Base-by-base conservation (phyloP, 2,113 vertebrate species). In the Genyomyrus donnyi region DNA sequence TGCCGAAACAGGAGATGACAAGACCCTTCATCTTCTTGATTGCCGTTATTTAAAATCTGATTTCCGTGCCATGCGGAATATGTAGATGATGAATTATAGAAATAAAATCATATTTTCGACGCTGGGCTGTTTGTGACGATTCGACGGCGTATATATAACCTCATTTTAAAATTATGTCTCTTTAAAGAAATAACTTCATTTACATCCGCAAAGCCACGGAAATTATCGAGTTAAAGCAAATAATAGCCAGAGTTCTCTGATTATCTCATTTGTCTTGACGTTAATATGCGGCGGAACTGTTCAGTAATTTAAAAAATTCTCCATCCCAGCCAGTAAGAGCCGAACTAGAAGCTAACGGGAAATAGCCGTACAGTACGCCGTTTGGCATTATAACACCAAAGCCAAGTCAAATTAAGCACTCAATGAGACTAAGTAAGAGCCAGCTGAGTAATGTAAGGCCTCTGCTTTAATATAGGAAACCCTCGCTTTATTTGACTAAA, bases 161-260 rank as follows among this genome's bases (percentile, higher is more conserved):
- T 90, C 53, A 62, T 86, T 62, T 85, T 7, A 35, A 89, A 85
- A 58, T 89, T 53, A 62, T 46, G 27, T 48, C 19, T 46, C 83
- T n/a, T 85, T n/a, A 80, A 80, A 80, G n/a, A 80, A 80, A 42
- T 80, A 86, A 49, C 84, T 15, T 50, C 10, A 49, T 86, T 86
- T 86, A 50, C 19, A 86, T 50, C 5, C 35, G 42, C 74, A 42
- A 42, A 70, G 62, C 27, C 10, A 70, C 3, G 62, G 62, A 70
- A 70, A 42, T 80, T 13, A 80, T 80, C 35, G 13, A 80, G 35
- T 80, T 80, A 42, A 80, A 39, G 35, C 35, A 80, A 80, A 42
- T 80, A 80, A 80, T 39, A 15, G 35, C 35, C 27, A 35, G 31
- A 35, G 1, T 31, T 39, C 31, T 77, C 70, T 77, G 31, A 77